These are phyloP conservation scores for Fragum fragum DNA, from an alignment of 2,888 invertebrate genomes.

Conservation along the genomic window DNA sequence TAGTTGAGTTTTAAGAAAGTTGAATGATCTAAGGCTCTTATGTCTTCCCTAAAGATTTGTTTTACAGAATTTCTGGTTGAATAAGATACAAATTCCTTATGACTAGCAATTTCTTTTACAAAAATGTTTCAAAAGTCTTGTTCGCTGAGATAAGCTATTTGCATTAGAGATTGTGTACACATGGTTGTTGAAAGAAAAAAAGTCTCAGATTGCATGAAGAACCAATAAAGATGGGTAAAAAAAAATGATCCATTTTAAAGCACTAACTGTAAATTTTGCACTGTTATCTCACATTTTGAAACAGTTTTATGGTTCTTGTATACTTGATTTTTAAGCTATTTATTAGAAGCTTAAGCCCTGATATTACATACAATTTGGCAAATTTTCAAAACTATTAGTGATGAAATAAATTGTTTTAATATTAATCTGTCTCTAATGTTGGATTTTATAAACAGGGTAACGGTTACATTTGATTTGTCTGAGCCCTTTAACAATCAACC, in stretches of 20 bases:
- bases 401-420: conserved; percentile 10
- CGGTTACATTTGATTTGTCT: too few relatives aligned
- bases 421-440: too few relatives aligned
- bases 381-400: conserved; percentile 5
- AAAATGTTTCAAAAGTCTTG: too few relatives aligned
- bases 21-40: too few relatives aligned
- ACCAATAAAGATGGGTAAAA: background rate
- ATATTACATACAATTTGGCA: conserved; percentile 14
- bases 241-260: background rate
- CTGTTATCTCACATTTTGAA: background rate
- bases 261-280: background rate
- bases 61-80: too few relatives aligned
- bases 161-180: background rate
- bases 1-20: too few relatives aligned
- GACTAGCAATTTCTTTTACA: too few relatives aligned
- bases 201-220: background rate
- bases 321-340: background rate
- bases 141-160: too few relatives aligned
- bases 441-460: too few relatives aligned
- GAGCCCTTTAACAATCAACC: too few relatives aligned
- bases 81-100: too few relatives aligned
- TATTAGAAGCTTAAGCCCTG: background rate
- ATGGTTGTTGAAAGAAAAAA: background rate
- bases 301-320: background rate
- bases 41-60: too few relatives aligned